Base-by-base conservation (phyloP, 2,113 vertebrate species). In the Calonectris borealis region DNA sequence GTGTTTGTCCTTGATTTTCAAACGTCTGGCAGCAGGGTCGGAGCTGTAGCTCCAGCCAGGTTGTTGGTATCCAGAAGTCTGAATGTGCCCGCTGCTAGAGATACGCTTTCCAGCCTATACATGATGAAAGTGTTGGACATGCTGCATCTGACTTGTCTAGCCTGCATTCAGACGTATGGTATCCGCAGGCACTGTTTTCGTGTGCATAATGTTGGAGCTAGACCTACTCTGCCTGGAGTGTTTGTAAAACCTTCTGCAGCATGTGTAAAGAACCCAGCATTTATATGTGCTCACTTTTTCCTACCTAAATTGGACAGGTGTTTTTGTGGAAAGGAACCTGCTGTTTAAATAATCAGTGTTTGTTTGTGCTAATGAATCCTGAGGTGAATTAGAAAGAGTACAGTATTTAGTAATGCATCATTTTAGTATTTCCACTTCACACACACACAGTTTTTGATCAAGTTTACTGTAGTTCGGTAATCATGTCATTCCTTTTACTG, bases 351-450 rank as follows among this genome's bases (percentile, higher is more conserved):
- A 76, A 84, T 94, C 66, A 65, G 15, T 83, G 32, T 86, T 38
- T 96, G 88, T 90, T 96, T 94, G 80, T 65, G 84, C 87, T 78
- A 11, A 75, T 95, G 87, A 93, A 91, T 83, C 84, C 78, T 94
- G 89, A 91, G 86, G 93, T 93, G 91, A 91, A 92, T 94, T 90
- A 93, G 66, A 70, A 95, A 78, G 77, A 90, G 42, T 48, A 51
- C 70, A 78, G 70, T 86, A 48, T 83, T 87, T 77, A 91, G 77
- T 65, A 89, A 68, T 91, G 65, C 44, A 79, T 89, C 65, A 25
- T 79, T 89, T 86, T 72, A 77, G 86, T 83, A 88, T 89, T 89
- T 95, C 65, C 76, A 61, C 65, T 93, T 82, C 70, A 88, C 20
- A 64, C 48, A 46, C 16, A 34, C 0, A 2, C 20, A 48, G 42